Evolutionary conservation across 2,113 vertebrate genomes (phyloP).

Genomic region (Heterochromis multidens): DNA sequence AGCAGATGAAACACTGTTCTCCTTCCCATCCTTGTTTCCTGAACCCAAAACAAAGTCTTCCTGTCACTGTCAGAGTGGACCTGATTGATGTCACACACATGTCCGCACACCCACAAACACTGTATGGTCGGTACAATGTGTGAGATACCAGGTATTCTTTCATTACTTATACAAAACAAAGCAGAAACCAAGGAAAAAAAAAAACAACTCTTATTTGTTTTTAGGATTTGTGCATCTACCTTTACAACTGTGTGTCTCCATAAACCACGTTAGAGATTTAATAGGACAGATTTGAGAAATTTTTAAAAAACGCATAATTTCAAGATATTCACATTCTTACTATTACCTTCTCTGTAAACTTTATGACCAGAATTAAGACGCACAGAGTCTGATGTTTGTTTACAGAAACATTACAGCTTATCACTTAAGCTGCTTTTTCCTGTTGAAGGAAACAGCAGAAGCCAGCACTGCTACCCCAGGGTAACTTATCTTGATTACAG

Average conservation of each 20-base stretch:
- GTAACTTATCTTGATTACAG: neutral
- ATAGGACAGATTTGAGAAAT: neutral
- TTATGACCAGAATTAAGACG: neutral
- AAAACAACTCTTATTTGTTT: neutral
- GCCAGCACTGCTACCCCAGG: neutral
- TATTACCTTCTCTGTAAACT: too few relatives aligned
- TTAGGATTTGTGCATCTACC: neutral
- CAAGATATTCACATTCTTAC: neutral
- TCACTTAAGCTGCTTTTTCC: conserved; percentile 15
- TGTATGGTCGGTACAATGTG: neutral
- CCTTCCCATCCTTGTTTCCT: conserved; percentile 20
- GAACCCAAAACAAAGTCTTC: conserved; percentile 27
- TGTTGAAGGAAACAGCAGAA: conserved; percentile 7
- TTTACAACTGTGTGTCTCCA: neutral
- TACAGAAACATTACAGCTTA: neutral
- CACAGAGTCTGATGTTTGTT: neutral
- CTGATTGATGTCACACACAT: conserved; percentile 12
- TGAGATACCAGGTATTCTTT: neutral
- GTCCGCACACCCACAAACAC: neutral
- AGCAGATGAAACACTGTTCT: neutral
- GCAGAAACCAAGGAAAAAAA: neutral
- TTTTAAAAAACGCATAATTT: neutral
- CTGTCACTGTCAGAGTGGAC: conserved; percentile 6
- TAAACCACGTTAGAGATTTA: neutral
- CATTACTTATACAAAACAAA: neutral